Conservation (phyloP, 1,140 invertebrate species). For the Cylas formicarius region DNA sequence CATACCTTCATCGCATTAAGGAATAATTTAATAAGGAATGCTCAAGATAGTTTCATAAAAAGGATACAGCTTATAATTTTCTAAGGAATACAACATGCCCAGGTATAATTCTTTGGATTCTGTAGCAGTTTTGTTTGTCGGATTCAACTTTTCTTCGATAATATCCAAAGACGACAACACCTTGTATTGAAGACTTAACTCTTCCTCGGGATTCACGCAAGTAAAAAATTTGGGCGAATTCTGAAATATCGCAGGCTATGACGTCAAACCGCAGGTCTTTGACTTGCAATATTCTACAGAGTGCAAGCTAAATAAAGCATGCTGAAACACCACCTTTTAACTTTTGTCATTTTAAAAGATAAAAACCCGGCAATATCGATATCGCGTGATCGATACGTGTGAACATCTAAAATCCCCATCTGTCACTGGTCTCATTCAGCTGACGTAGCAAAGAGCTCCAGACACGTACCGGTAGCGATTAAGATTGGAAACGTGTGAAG, state of each 20-base stretch:
- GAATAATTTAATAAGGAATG: constrained; percentile 3
- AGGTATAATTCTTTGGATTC: constrained; percentile 84
- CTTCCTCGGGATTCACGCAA: constrained; percentile 62
- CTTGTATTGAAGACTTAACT: constrained; percentile 85
- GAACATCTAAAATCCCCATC: too few species aligned
- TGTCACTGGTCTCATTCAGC: too few species aligned
- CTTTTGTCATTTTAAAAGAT: too few species aligned
- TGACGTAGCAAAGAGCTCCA: too few species aligned
- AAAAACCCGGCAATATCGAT: too few species aligned
- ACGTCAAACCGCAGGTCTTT: neutral
- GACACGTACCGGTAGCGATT: too few species aligned
- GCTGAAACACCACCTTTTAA: neutral
- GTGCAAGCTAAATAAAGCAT: neutral
- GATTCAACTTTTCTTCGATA: constrained; percentile 81
- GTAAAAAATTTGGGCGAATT: constrained; percentile 88
- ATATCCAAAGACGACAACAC: constrained; percentile 92
- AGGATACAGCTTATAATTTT: constrained; percentile 92
- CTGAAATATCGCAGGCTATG: constrained; percentile 53
- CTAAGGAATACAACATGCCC: constrained; percentile 87
- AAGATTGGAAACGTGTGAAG: too few species aligned
- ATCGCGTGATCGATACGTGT: too few species aligned
- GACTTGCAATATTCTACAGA: neutral
- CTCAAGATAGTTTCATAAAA: constrained; percentile 18
- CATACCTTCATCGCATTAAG: constrained; percentile 79
- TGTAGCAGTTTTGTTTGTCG: constrained; percentile 54